Evolutionary conservation across 2,888 invertebrate species (phyloP).

Genomic region (Papilio gigon): DNA sequence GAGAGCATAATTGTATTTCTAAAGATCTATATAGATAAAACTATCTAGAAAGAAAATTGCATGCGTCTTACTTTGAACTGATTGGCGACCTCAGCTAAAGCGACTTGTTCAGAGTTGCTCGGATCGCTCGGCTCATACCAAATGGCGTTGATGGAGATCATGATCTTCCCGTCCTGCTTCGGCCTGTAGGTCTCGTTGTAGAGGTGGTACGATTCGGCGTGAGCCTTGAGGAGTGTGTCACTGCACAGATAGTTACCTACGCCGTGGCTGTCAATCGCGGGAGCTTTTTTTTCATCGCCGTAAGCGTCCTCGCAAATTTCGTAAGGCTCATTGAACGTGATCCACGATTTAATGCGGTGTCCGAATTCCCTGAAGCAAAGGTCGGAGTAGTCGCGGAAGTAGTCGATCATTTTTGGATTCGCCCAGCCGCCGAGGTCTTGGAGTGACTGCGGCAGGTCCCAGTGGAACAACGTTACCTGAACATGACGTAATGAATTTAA

Average conservation of each 20-base stretch:
- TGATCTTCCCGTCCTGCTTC: slow-evolving; percentile 79
- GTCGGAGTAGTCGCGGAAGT: slow-evolving; percentile 81
- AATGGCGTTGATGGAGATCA: slow-evolving; percentile 81
- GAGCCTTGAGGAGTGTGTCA: slow-evolving; percentile 85
- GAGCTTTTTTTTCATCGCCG: slow-evolving; percentile 78
- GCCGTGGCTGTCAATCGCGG: slow-evolving; percentile 80
- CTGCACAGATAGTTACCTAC: slow-evolving; percentile 85
- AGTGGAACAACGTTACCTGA: slow-evolving; percentile 85
- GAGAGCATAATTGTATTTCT: background rate
- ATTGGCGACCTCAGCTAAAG: slow-evolving; percentile 76
- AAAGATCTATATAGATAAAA: background rate
- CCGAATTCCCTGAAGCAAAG: slow-evolving; percentile 82
- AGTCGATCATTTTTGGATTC: slow-evolving; percentile 78
- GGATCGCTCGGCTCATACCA: slow-evolving; percentile 79
- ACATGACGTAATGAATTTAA: no score
- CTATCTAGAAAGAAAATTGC: background rate
- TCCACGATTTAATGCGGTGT: slow-evolving; percentile 84
- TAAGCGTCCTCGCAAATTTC: slow-evolving; percentile 81
- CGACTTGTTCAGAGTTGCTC: slow-evolving; percentile 67
- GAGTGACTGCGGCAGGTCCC: slow-evolving; percentile 84
- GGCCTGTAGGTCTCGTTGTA: slow-evolving; percentile 84
- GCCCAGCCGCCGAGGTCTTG: slow-evolving; percentile 83
- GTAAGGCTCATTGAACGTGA: slow-evolving; percentile 87
- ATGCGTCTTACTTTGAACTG: slow-evolving; percentile 70
- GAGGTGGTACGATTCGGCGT: slow-evolving; percentile 85